Evolutionary conservation across 2,888 invertebrate species (phyloP), one percentile per base, ranked within the genome.

Genomic region (Meiosimyza decipiens): DNA sequence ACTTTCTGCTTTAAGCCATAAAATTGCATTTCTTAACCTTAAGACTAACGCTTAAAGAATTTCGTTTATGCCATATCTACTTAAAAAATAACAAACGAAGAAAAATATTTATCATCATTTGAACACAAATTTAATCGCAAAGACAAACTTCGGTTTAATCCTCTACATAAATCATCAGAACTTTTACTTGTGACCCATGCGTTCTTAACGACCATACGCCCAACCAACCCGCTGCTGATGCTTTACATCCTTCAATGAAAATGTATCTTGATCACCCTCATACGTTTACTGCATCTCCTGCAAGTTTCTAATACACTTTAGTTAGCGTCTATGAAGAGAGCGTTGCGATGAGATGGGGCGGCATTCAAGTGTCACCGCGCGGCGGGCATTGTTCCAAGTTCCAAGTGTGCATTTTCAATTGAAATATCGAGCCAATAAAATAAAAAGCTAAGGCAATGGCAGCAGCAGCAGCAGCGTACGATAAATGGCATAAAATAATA

Each of bases 361-460:
- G 9, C 68, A 22, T 13, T n/a, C 49, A 6, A 15, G 7, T n/a
- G 47, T 55, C 13, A 4, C 13, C 33, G 28, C 6, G 47, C 33
- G 52, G 49, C 13, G 55, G 63, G 52, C 57, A 64, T 70, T 70
- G 69, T 70, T 73, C 65, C 65, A 64, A 70, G 70, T 40, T 40
- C 65, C 65, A 64, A 70, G 73, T 70, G 62, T 73, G 73, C 69
- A 65, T 70, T 69, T 73, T 65, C 73, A 65, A 73, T 73, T 73
- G 73, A 73, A 73, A 73, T 73, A 64, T 70, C 70, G 64, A 51
- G 69, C 73, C 64, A 69, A 70, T 65, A 73, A 73, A 73, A 73
- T 69, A 65, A 70, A 70, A 70, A 18, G 40, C 49, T 28, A 57
- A 40, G 9, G 40, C 40, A 40, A 40, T 9, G 40, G 51, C 64